A percentile compares a stretch with the other conserved stretches of the same genome.
phyloP scores from a whole-genome alignment of 2,888 invertebrate genomes.

The Blera fallax region DNA sequence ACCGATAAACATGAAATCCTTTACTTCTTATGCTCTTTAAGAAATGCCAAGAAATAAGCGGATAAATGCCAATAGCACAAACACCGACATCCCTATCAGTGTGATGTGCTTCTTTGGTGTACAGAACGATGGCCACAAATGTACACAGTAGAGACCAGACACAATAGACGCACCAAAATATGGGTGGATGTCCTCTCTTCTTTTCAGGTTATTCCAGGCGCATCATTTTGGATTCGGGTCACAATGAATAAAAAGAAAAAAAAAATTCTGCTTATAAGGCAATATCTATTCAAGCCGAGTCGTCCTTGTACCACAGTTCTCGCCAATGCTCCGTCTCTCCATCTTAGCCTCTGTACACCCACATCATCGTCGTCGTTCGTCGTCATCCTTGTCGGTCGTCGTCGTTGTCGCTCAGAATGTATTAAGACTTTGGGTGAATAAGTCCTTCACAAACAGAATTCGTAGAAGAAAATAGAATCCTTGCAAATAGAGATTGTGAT shows the following conservation, averaged over 20 bases:
- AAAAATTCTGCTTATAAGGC: slow-evolving; percentile 65
- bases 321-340: background rate
- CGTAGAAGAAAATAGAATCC: slow-evolving; percentile 30
- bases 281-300: slow-evolving; percentile 63
- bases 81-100: background rate
- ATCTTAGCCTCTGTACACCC: background rate
- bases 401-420: slow-evolving; percentile 7
- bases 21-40: slow-evolving; percentile 9
- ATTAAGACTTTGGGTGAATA: slow-evolving; percentile 15
- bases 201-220: slow-evolving; percentile 33
- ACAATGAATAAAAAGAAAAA: too few relatives aligned
- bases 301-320: slow-evolving; percentile 37
- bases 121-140: slow-evolving; percentile 17
- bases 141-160: slow-evolving; percentile 5
- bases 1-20: slow-evolving; percentile 30
- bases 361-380: background rate
- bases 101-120: background rate
- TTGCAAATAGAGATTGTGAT: slow-evolving; percentile 42
- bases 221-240: slow-evolving; percentile 63
- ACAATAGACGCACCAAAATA: slow-evolving; percentile 58
- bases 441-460: slow-evolving; percentile 19
- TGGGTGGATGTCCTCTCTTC: slow-evolving; percentile 32
- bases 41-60: slow-evolving; percentile 33
- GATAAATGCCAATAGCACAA: slow-evolving; percentile 40
- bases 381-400: too few relatives aligned